These are phyloP conservation scores for Nasonovia ribisnigri DNA, from an alignment of 2,888 invertebrate species.

Conservation along the genomic window DNA sequence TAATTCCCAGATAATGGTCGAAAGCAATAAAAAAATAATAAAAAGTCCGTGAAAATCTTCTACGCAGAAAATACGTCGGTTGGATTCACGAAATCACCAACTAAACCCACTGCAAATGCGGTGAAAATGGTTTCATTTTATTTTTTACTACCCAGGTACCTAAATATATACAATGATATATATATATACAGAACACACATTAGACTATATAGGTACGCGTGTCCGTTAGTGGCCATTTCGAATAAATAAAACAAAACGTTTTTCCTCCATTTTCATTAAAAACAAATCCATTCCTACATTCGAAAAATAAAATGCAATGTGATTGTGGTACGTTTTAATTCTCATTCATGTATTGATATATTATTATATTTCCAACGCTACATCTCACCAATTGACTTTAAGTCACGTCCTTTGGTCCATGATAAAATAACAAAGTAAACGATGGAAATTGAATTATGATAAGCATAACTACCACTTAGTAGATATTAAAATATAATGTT, in stretches of 20 bases:
- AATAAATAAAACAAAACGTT: neutral
- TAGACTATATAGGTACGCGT: neutral
- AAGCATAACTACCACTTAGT: neutral
- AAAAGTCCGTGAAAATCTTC: slow-evolving; percentile 4
- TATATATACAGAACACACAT: neutral
- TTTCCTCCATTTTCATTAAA: neutral
- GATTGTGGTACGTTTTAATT: neutral
- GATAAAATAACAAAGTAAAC: neutral
- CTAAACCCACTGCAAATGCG: neutral
- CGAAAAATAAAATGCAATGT: neutral
- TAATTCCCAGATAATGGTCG: slow-evolving; percentile 9
- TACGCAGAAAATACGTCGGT: neutral
- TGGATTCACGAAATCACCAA: neutral
- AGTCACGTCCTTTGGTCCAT: neutral
- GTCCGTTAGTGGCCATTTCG: neutral
- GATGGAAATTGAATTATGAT: neutral
- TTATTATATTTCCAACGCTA: neutral
- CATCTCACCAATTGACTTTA: neutral
- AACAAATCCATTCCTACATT: neutral
- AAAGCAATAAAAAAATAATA: slow-evolving; percentile 13
- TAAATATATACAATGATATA: neutral
- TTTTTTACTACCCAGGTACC: neutral
- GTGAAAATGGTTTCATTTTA: slow-evolving; percentile 3
- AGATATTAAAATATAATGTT: too few species aligned
- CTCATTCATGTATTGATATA: neutral